These are phyloP conservation scores for Pammene fasciana DNA, from an alignment of 2,888 invertebrate genomes.

Conservation along the genomic window DNA sequence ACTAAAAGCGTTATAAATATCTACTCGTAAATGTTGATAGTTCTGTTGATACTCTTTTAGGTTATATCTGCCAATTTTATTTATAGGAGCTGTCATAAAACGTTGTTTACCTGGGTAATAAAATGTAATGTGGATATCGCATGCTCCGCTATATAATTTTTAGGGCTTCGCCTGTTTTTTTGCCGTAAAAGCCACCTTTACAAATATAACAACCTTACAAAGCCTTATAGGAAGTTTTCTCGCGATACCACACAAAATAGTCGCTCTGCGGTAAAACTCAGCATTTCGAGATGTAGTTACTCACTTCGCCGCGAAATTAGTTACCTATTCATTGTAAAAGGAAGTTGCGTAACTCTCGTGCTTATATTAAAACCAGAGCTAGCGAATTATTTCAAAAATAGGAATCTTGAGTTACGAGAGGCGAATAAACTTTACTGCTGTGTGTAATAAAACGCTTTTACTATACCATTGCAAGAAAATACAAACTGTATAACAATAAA, in stretches of 20 bases:
- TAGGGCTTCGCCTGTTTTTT: constrained; percentile 22
- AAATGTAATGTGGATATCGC: constrained; percentile 40
- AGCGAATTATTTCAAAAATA: no score
- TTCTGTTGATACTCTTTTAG: constrained; percentile 34
- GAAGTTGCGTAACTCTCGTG: no score
- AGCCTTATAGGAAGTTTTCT: background rate
- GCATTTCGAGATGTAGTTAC: background rate
- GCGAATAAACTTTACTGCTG: no score
- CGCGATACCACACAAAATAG: background rate
- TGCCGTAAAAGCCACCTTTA: constrained; percentile 7
- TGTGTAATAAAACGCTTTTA: no score
- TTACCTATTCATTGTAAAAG: no score
- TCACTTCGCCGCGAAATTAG: no score
- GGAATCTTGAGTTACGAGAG: no score
- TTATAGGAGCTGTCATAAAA: constrained; percentile 30
- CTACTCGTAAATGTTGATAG: constrained; percentile 18
- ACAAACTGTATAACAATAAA: no score
- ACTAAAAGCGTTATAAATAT: constrained; percentile 2
- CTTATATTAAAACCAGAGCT: no score
- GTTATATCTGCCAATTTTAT: constrained; percentile 38
- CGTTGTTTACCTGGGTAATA: constrained; percentile 38
- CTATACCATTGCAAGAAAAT: no score
- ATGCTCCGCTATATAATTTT: constrained; percentile 33
- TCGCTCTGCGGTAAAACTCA: background rate
- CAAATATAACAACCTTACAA: background rate